phyloP scores from a whole-genome alignment of 35 echinoderm and acorn worm species.

The Amphiura filiformis region DNA sequence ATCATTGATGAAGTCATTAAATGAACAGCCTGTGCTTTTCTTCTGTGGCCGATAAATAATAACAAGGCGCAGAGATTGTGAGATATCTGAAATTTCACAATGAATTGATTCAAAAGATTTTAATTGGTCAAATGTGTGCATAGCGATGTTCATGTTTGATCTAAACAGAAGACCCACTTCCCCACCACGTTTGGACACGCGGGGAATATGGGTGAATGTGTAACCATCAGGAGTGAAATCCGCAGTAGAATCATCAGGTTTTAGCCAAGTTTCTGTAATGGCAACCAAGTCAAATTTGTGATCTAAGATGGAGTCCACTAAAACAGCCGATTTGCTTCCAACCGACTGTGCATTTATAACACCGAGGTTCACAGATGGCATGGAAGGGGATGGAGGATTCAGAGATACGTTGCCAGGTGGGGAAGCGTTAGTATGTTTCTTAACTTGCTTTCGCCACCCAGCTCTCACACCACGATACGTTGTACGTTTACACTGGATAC shows the following conservation, averaged over 20 bases:
- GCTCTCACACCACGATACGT: not conserved
- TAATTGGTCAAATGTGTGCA: not conserved
- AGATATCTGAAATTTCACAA: constrained; percentile 21
- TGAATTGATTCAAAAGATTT: constrained; percentile 34
- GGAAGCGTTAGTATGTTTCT: not conserved
- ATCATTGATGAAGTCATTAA: not conserved
- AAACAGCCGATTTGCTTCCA: not conserved
- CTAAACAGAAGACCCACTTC: constrained; percentile 28
- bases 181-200: not conserved
- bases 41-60: not conserved
- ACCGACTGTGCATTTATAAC: constrained; percentile 13
- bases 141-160: not conserved
- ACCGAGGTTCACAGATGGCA: not conserved
- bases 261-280: constrained; percentile 37
- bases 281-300: not conserved
- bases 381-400: not conserved
- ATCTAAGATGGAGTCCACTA: constrained; percentile 17
- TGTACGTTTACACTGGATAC: not conserved
- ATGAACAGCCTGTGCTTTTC: not conserved
- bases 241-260: not conserved
- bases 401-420: not conserved
- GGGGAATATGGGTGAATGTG: constrained; percentile 21
- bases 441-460: not conserved
- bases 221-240: not conserved
- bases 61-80: constrained; percentile 4